Conservation (phyloP, 2,797 vertebrate species). For the Acipenser transmontanus region DNA sequence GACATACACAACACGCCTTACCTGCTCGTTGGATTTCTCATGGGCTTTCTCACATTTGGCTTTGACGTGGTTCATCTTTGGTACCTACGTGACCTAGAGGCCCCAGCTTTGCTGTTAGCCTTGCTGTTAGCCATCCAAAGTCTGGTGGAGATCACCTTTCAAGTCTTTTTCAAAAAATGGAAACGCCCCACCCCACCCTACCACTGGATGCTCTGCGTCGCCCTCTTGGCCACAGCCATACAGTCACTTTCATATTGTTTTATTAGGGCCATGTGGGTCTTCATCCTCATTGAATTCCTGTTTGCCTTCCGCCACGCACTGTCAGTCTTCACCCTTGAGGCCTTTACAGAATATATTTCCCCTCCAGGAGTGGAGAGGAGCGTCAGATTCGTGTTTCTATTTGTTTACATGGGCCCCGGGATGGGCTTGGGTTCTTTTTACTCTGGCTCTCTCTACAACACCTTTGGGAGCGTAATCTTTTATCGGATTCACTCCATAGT, state of each 20-base stretch:
- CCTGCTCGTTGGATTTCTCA: conserved; percentile 7
- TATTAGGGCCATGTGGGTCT: neutral
- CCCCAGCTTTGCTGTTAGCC: neutral
- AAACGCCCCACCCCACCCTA: neutral
- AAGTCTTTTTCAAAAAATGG: neutral
- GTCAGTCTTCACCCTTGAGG: conserved; percentile 16
- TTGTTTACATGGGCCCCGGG: neutral
- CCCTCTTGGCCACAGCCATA: neutral
- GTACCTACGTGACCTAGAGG: neutral
- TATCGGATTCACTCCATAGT: neutral
- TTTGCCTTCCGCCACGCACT: neutral
- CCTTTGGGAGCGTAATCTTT: neutral
- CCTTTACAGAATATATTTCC: neutral
- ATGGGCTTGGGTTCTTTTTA: neutral
- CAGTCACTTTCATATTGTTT: conserved; percentile 1
- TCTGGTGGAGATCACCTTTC: neutral
- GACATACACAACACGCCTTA: neutral
- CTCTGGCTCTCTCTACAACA: neutral
- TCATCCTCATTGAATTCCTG: conserved; percentile 21
- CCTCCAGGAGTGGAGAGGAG: neutral
- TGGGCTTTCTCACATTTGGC: conserved; percentile 11
- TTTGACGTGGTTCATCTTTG: neutral
- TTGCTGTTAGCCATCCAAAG: conserved; percentile 4
- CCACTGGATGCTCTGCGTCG: neutral
- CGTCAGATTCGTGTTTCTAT: neutral